Conservation (phyloP, 2,113 vertebrate species). For the Ceyx margarethae region DNA sequence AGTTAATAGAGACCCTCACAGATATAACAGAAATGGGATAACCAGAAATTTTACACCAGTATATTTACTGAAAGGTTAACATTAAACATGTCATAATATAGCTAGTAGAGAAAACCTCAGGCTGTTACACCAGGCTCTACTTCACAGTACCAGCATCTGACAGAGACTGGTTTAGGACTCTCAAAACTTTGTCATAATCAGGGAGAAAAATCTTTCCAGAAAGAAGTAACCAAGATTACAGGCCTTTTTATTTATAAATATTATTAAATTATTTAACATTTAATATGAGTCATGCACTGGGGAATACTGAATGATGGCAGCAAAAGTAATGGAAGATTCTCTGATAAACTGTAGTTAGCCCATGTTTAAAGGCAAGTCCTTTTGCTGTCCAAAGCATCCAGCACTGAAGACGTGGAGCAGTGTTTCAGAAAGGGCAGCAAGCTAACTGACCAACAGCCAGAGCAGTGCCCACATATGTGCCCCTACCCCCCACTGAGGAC, state of each 20-base stretch:
- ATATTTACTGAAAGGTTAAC: neutral
- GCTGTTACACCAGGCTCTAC: neutral
- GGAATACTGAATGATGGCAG: neutral
- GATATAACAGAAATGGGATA: conserved; percentile 71
- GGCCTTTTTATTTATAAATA: neutral
- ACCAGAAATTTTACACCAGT: neutral
- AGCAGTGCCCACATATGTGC: neutral
- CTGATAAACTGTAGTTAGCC: neutral
- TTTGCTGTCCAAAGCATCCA: neutral
- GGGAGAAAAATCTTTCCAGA: neutral
- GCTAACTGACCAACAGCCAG: fast-evolving
- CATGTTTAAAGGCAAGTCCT: neutral
- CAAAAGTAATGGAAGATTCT: neutral
- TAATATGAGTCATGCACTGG: neutral
- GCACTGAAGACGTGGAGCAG: neutral
- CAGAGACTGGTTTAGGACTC: neutral
- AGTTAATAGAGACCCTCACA: conserved; percentile 74
- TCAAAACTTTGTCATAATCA: neutral
- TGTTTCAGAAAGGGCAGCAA: neutral
- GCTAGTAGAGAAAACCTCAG: neutral
- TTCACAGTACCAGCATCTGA: neutral
- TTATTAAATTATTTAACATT: neutral
- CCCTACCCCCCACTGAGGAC: neutral
- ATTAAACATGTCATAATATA: neutral
- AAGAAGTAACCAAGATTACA: neutral